phyloP scores from a whole-genome alignment of 2,797 vertebrate genomes.

The Echeneis naucrates region DNA sequence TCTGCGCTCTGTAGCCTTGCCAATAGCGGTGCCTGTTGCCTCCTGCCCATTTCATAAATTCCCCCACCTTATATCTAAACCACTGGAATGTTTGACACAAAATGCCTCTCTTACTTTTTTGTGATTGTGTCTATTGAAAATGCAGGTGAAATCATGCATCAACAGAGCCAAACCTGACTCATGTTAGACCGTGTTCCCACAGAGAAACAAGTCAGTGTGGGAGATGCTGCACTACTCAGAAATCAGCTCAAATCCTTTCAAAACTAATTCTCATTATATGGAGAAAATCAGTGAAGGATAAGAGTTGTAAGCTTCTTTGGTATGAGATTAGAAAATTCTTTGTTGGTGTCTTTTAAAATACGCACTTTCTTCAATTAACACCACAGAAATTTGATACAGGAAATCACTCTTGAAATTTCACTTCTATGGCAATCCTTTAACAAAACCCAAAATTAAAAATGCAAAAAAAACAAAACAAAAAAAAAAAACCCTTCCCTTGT shows the following conservation, averaged over 20 bases:
- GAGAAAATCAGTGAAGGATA: slow-evolving; percentile 14
- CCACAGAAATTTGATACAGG: slow-evolving; percentile 14
- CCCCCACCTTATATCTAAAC: slow-evolving; percentile 21
- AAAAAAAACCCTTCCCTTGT: slow-evolving; percentile 1
- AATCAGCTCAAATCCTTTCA: neutral
- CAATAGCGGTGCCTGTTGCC: slow-evolving; percentile 42
- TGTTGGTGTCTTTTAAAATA: slow-evolving; percentile 8
- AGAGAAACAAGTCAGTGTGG: neutral
- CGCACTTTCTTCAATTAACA: neutral
- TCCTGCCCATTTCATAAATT: slow-evolving; percentile 43
- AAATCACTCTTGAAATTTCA: slow-evolving; percentile 3
- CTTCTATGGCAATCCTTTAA: slow-evolving; percentile 5
- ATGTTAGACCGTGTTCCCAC: slow-evolving; percentile 2
- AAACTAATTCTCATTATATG: slow-evolving; percentile 1
- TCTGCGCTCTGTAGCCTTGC: neutral
- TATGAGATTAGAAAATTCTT: slow-evolving; percentile 32
- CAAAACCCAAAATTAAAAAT: neutral
- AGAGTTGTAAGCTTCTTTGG: slow-evolving; percentile 27
- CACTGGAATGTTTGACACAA: neutral
- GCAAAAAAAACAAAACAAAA: neutral
- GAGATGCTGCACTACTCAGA: slow-evolving; percentile 5
- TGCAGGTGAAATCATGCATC: slow-evolving; percentile 41
- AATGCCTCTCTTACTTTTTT: slow-evolving; percentile 1
- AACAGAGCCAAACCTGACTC: slow-evolving; percentile 24
- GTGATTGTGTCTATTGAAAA: slow-evolving; percentile 3